Conservation (phyloP, 2,888 invertebrate species). For the Drosophila percnosoma region DNA sequence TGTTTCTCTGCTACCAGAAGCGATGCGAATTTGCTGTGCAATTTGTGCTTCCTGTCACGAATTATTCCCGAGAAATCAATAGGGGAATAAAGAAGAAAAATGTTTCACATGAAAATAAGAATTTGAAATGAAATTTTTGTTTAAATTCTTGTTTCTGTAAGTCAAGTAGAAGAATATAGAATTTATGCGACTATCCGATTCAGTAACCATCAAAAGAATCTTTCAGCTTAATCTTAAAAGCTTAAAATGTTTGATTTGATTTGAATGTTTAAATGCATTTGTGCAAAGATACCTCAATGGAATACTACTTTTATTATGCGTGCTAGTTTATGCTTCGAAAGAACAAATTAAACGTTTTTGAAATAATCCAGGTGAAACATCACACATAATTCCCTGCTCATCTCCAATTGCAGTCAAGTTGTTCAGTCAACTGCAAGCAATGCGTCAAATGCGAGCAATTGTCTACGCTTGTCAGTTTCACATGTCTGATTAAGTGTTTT, state of each 20-base stretch:
- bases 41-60: conserved; percentile 4
- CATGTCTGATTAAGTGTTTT: conserved; percentile 27
- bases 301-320: too few relatives aligned
- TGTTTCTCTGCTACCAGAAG: background rate
- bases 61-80: conserved; percentile 10
- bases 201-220: background rate
- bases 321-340: background rate
- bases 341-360: background rate
- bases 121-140: background rate
- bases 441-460: conserved; percentile 8
- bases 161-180: background rate
- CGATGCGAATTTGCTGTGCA: conserved; percentile 1
- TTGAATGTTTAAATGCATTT: background rate
- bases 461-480: conserved; percentile 1
- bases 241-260: background rate
- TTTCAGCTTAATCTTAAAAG: background rate
- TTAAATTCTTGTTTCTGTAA: background rate
- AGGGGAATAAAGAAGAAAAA: background rate
- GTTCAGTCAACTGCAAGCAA: conserved; percentile 31
- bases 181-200: background rate
- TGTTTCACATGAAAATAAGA: background rate
- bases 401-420: conserved; percentile 29
- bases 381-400: conserved; percentile 3
- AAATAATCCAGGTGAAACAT: background rate
- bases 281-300: too few relatives aligned